Conservation (phyloP, 2,113 vertebrate species). For the Crotalus horridus region DNA sequence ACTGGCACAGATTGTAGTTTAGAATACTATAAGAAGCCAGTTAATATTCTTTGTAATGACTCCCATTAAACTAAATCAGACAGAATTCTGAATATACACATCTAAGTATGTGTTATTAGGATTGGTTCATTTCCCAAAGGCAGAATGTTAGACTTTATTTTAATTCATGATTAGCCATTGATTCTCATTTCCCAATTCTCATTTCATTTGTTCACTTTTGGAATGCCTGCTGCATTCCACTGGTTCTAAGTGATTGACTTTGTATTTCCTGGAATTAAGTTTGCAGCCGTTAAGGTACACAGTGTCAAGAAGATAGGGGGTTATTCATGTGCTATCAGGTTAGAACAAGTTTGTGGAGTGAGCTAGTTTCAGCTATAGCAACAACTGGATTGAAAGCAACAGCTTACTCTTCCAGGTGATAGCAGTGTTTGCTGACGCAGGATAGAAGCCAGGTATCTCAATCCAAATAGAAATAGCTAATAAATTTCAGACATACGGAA, state of each 20-base stretch:
- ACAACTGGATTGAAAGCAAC: not conserved
- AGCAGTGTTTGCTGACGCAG: not conserved
- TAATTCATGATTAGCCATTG: not conserved
- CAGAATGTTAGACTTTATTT: not conserved
- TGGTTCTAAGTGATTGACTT: not conserved
- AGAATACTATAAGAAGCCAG: not conserved
- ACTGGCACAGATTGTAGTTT: not conserved
- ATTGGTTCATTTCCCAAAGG: not conserved
- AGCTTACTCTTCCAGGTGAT: not conserved
- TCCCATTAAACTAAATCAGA: not conserved
- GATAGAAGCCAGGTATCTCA: not conserved
- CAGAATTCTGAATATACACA: not conserved
- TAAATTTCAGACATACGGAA: not conserved
- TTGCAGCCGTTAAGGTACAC: not conserved
- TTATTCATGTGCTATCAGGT: not conserved
- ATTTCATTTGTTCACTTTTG: not conserved
- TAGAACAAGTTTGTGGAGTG: not conserved
- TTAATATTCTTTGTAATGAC: not conserved
- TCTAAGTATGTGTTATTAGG: not conserved
- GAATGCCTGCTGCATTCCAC: not conserved
- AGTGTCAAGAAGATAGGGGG: not conserved
- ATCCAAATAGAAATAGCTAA: not conserved
- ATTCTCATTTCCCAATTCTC: slow-evolving; percentile 3
- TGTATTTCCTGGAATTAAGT: not conserved
- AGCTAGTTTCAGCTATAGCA: not conserved